Conservation (phyloP, 2,113 vertebrate genomes). For the Anolis carolinensis region DNA sequence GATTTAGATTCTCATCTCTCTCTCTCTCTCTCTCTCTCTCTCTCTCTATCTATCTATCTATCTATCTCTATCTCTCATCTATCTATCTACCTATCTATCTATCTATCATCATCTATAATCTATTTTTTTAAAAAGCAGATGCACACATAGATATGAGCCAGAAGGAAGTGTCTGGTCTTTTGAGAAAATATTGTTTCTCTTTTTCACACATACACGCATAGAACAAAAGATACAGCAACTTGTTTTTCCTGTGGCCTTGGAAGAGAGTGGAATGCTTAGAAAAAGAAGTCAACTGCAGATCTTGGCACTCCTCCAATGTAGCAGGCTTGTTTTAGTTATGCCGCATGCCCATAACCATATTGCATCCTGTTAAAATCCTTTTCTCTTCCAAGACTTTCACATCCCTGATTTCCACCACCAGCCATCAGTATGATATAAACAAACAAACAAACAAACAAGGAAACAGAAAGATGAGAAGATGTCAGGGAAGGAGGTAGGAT, state of each 20-base stretch:
- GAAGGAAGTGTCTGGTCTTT: no score
- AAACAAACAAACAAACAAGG: neutral
- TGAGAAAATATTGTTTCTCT: neutral
- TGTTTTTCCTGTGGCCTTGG: neutral
- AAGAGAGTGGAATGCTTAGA: fast-evolving
- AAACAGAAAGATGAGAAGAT: fast-evolving
- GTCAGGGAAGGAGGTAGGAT: neutral
- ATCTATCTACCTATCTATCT: neutral
- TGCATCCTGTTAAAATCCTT: conserved; percentile 24
- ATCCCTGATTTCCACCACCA: neutral
- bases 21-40: no score
- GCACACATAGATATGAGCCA: neutral
- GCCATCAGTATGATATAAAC: neutral
- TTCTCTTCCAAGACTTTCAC: neutral
- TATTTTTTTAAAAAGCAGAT: neutral
- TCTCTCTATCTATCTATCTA: no score
- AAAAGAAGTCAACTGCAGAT: neutral
- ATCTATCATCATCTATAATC: no score
- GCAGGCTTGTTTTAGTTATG: neutral
- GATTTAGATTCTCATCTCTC: no score
- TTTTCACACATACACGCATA: no score
- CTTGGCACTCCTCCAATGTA: conserved; percentile 26
- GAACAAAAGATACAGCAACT: neutral
- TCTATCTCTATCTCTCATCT: no score
- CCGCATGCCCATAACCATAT: neutral